These are phyloP conservation scores for Oligia strigilis DNA, from an alignment of 2,888 invertebrate genomes.

Conservation along the genomic window DNA sequence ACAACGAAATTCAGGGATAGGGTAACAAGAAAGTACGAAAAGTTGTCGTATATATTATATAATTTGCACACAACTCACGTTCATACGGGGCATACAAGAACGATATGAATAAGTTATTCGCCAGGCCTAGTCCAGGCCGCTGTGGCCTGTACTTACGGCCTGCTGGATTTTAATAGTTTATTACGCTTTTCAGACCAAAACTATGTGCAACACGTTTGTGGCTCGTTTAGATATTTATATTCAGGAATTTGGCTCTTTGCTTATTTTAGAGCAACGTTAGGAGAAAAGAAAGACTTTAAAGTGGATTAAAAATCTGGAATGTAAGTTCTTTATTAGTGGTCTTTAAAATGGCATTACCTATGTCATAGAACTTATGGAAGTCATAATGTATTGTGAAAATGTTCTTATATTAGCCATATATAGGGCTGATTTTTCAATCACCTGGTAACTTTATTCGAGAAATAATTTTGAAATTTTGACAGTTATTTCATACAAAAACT, in stretches of 20 bases:
- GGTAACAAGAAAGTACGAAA: constrained; percentile 65
- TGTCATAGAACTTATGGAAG: no score
- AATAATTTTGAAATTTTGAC: no score
- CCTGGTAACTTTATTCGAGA: no score
- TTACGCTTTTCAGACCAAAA: constrained; percentile 66
- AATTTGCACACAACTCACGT: constrained; percentile 78
- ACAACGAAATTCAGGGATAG: constrained; percentile 62
- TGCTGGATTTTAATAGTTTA: constrained; percentile 78
- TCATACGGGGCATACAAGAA: constrained; percentile 70
- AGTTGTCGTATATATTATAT: constrained; percentile 75
- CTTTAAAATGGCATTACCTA: not conserved
- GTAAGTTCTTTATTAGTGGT: not conserved
- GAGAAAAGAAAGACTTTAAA: not conserved
- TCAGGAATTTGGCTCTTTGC: constrained; percentile 15
- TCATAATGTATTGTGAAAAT: not conserved
- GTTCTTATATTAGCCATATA: not conserved
- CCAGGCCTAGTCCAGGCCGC: constrained; percentile 71
- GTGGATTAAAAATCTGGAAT: not conserved
- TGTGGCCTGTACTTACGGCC: constrained; percentile 61
- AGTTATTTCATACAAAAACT: no score
- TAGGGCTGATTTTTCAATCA: no score
- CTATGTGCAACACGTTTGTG: constrained; percentile 58
- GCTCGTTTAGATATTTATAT: constrained; percentile 46
- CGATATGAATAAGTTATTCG: constrained; percentile 81
- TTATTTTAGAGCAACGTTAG: constrained; percentile 9